phyloP scores from a whole-genome alignment of 2,113 vertebrate genomes.

The Dicrurus megarhynchus region DNA sequence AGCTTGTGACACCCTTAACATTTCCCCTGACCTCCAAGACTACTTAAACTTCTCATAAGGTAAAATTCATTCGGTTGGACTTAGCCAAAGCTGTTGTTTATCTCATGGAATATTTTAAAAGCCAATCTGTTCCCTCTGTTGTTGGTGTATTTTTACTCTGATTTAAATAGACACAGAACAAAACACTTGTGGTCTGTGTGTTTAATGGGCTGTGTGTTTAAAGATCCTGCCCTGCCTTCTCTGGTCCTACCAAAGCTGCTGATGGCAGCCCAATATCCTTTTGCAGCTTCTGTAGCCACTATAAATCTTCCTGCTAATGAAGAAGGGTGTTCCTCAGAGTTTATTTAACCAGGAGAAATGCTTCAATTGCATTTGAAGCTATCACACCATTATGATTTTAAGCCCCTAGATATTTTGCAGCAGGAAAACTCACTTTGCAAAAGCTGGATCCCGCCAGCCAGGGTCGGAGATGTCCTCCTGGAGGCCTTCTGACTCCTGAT shows the following conservation, averaged over 20 bases:
- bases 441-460: not conserved
- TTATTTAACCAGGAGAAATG: not conserved
- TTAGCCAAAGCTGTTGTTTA: not conserved
- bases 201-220: not conserved
- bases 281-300: not conserved
- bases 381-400: rapidly evolving
- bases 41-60: not conserved
- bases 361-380: not conserved
- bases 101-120: not conserved
- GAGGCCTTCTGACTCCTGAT: not conserved
- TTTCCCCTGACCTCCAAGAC: not conserved
- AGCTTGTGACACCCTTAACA: not conserved
- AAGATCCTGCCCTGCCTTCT: not conserved
- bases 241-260: not conserved
- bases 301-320: not conserved
- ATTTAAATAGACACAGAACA: not conserved
- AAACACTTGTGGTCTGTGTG: not conserved
- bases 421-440: not conserved
- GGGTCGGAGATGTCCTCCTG: not conserved
- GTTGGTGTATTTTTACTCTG: not conserved
- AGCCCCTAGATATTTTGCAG: not conserved
- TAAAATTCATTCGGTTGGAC: not conserved
- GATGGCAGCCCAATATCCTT: not conserved
- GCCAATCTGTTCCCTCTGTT: not conserved
- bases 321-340: not conserved